Conservation (phyloP, 2,113 vertebrate genomes). For the Carlito syrichta region DNA sequence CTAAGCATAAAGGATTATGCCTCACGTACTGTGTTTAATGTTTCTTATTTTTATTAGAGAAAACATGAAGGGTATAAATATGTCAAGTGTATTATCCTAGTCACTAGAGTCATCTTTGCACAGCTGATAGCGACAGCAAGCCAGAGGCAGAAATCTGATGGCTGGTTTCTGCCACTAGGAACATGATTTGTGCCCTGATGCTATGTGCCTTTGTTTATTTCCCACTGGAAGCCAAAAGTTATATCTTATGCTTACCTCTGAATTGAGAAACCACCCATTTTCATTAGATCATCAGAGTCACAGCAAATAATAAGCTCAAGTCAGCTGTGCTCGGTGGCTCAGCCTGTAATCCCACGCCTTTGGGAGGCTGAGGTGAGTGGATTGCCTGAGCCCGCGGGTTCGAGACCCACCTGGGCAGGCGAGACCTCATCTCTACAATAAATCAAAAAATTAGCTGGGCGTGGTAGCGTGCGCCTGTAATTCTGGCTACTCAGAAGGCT, state of each 20-base stretch:
- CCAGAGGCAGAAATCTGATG: not conserved
- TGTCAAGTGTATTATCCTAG: not conserved
- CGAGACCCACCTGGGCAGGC: too few relatives aligned
- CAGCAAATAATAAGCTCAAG: not conserved
- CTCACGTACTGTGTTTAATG: not conserved
- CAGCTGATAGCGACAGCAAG: not conserved
- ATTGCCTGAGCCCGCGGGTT: too few relatives aligned
- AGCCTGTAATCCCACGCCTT: too few relatives aligned
- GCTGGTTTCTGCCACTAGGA: not conserved
- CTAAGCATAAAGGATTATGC: not conserved
- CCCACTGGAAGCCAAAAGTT: not conserved
- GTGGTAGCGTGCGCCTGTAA: too few relatives aligned
- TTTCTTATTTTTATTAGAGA: not conserved
- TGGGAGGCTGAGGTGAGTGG: too few relatives aligned
- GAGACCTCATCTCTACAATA: too few relatives aligned
- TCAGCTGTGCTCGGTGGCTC: too few relatives aligned
- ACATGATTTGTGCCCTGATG: not conserved
- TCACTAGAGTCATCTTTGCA: not conserved
- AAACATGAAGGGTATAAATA: not conserved
- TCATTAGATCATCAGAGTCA: not conserved
- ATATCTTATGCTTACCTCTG: not conserved
- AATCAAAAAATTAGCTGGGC: too few relatives aligned
- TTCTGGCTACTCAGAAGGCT: too few relatives aligned
- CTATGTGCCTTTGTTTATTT: not conserved
- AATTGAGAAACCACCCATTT: not conserved